phyloP scores from a whole-genome alignment of 2,888 invertebrate genomes.

The Thumatha senex region DNA sequence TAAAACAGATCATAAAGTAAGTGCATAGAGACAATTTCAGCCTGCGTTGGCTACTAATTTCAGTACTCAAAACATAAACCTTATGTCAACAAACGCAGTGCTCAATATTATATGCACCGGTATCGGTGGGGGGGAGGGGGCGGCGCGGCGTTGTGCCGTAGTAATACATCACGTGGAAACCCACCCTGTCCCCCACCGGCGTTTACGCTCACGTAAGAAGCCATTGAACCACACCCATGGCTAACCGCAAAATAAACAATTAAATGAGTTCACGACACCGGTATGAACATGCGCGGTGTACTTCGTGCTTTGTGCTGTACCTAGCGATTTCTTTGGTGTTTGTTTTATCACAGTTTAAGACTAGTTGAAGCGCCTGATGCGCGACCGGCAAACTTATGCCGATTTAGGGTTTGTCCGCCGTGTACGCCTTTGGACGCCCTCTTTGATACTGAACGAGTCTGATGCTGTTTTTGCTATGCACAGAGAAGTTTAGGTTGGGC shows the following conservation, averaged over 20 bases:
- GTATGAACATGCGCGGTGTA: background rate
- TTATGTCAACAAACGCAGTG: conserved; percentile 43
- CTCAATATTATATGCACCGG: conserved; percentile 55
- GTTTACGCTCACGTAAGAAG: conserved; percentile 41
- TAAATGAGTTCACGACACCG: background rate
- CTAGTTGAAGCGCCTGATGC: conserved; percentile 22
- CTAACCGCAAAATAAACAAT: conserved; percentile 24
- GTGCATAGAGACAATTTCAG: conserved; percentile 25
- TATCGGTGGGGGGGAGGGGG: conserved; percentile 33
- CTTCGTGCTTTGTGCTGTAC: conserved; percentile 20
- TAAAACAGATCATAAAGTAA: conserved; percentile 9
- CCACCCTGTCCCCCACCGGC: conserved; percentile 28
- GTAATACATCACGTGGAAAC: conserved; percentile 53
- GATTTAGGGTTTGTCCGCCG: conserved; percentile 54
- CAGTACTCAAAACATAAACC: conserved; percentile 23
- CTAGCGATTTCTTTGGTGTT: conserved; percentile 37
- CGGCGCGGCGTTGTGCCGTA: conserved; percentile 32
- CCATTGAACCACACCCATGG: conserved; percentile 60
- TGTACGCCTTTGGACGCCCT: conserved; percentile 66
- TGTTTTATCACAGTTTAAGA: conserved; percentile 40
- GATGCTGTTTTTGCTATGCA: conserved; percentile 56
- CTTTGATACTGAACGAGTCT: conserved; percentile 59
- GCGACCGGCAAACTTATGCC: conserved; percentile 33
- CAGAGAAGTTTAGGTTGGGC: conserved; percentile 52
- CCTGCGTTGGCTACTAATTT: conserved; percentile 1